A percentile compares a stretch with the other conserved stretches of the same genome.
phyloP scores from a whole-genome alignment of 2,888 invertebrate species.

The Eilema griseolum region DNA sequence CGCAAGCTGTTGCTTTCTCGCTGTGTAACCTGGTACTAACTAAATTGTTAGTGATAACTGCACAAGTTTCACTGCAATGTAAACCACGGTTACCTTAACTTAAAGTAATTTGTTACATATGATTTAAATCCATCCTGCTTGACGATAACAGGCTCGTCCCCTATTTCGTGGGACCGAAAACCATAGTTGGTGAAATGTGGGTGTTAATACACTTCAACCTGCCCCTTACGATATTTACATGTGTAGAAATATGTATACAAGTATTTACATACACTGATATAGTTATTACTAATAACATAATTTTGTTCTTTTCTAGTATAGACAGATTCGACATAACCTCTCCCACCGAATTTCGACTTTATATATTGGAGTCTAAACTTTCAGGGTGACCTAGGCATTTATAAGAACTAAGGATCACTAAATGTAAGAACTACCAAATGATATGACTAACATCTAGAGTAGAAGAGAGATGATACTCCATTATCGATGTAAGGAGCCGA shows the following conservation, averaged over 20 bases:
- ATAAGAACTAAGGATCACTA: background rate
- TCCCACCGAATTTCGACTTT: no score
- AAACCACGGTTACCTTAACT: slow-evolving; percentile 35
- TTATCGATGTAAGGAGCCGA: slow-evolving; percentile 23
- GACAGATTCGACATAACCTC: no score
- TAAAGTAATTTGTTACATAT: background rate
- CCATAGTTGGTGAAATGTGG: no score
- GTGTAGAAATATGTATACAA: no score
- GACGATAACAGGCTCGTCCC: no score
- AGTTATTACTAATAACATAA: no score
- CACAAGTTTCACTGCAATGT: slow-evolving; percentile 42
- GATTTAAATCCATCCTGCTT: background rate
- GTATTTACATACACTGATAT: no score
- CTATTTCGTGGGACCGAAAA: no score
- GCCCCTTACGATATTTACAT: no score
- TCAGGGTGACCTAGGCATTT: background rate
- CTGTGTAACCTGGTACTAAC: slow-evolving; percentile 32
- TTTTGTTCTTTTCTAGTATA: no score
- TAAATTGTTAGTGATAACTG: slow-evolving; percentile 45
- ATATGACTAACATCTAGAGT: background rate
- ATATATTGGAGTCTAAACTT: background rate
- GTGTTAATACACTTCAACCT: no score
- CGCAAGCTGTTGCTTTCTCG: slow-evolving; percentile 35
- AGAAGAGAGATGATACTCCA: slow-evolving; percentile 26
- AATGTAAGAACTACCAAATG: background rate